Evolutionary conservation across 2,888 invertebrate species (phyloP).

Genomic region (Sminthurides aquaticus): DNA sequence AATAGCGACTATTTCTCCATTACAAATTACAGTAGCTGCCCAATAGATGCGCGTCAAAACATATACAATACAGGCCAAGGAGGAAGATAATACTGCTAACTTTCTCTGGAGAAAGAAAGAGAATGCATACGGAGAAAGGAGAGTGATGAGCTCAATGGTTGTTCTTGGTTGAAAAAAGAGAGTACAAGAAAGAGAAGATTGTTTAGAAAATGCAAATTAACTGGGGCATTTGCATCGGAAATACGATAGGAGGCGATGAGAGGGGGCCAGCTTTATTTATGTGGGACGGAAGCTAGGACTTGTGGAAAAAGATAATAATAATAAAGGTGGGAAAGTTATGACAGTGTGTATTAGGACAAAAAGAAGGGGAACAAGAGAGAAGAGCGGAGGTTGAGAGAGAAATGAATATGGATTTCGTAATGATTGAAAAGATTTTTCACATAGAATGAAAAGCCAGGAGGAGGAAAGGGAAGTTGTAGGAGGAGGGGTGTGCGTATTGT

Average conservation of each 20-base stretch:
- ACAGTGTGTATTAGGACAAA: not conserved
- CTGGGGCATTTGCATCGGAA: not conserved
- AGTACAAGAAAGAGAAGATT: not conserved
- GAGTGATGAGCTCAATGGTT: not conserved
- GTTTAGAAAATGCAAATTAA: not conserved
- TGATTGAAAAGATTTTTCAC: not conserved
- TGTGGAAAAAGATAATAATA: not conserved
- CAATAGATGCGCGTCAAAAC: too few species aligned
- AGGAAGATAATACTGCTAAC: not conserved
- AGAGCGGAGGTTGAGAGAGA: not conserved
- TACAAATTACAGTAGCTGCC: too few species aligned
- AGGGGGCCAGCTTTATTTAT: not conserved
- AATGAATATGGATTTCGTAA: not conserved
- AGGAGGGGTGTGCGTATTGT: not conserved
- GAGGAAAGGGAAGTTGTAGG: not conserved
- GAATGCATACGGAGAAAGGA: not conserved
- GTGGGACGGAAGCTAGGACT: too few species aligned
- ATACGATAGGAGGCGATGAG: not conserved
- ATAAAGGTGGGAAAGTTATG: not conserved
- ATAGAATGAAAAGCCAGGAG: not conserved
- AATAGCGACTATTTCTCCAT: too few species aligned
- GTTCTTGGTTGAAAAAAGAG: not conserved
- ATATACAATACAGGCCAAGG: too few species aligned
- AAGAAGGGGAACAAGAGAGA: not conserved
- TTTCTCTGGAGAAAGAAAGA: not conserved